These are phyloP conservation scores for Dissostichus mawsoni DNA, from an alignment of 2,113 vertebrate genomes.

Conservation along the genomic window DNA sequence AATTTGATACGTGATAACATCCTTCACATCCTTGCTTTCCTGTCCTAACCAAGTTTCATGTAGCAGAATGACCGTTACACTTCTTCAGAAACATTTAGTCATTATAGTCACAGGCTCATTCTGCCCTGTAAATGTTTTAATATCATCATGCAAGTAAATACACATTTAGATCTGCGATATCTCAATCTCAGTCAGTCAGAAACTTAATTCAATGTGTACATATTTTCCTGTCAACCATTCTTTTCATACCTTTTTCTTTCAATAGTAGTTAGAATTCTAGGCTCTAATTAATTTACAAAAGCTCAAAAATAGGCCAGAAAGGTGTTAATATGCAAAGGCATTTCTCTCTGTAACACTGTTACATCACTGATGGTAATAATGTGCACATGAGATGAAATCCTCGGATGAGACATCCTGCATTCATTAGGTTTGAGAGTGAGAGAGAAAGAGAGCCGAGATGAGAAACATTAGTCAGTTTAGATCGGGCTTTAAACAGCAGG, in stretches of 20 bases:
- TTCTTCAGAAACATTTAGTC: not conserved
- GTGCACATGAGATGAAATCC: constrained; percentile 52
- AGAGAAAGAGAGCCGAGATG: constrained; percentile 24
- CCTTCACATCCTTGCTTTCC: constrained; percentile 31
- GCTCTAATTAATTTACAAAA: constrained; percentile 36
- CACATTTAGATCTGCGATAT: not conserved
- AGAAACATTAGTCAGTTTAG: constrained; percentile 33
- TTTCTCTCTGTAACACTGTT: constrained; percentile 34
- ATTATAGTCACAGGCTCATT: constrained; percentile 17
- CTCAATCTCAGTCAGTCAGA: not conserved
- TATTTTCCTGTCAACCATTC: not conserved
- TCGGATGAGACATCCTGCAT: constrained; percentile 61
- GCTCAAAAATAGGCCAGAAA: constrained; percentile 33
- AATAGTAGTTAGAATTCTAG: constrained; percentile 15
- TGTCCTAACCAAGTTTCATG: constrained; percentile 14
- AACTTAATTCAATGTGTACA: not conserved
- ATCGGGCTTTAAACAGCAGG: constrained; percentile 31
- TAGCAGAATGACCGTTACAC: not conserved
- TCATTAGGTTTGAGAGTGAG: constrained; percentile 52
- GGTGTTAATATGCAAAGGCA: constrained; percentile 5
- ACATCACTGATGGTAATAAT: constrained; percentile 63
- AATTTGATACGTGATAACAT: constrained; percentile 46
- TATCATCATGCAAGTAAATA: not conserved
- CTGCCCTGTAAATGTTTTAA: not conserved
- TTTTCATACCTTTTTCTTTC: constrained; percentile 5